Evolutionary conservation across 2,888 invertebrate genomes (phyloP), one percentile per base, ranked within the genome.

Genomic region (Bellardia pandia): DNA sequence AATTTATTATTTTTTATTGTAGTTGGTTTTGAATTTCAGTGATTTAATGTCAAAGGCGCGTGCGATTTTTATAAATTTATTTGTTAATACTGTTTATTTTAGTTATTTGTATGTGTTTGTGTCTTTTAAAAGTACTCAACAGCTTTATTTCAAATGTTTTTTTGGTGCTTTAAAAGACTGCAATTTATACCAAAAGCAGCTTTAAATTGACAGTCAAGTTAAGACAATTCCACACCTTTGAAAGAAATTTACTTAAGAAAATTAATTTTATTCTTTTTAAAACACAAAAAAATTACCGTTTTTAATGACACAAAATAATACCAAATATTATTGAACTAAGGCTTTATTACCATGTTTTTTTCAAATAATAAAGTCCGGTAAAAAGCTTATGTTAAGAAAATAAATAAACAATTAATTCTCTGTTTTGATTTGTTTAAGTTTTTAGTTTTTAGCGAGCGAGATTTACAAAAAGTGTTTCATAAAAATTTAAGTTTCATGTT

Each of bases 181-280:
- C 82, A 83, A 72, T 83, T 78, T 79, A 75, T 58, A 71, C 14
- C 45, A 72, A 86, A 83, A 86, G 60, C 82, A 16, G 66, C 74
- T 78, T 83, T 62, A 53, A n/a, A 69, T 64, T 78, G 78, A 78
- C 81, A 82, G 56, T 78, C 78, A 60, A 69, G 48, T 69, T 23
- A 72, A 80, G 40, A 64, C 68, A 86, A 74, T 78, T 78, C 68
- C 86, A 71, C 86, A 86, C 86, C 86, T 85, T 37, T 5, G 6
- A 64, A 71, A 72, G 64, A 80, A 45, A 60, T 37, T 68, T 1
- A 7, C 9, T 14, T 13, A 48, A 16, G 0, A 66, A 69, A 69
- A 71, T 53, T 9, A 23, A 64, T 6, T 30, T 4, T 60, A 6
- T 58, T 58, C 5, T 58, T 30, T 16, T 42, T 42, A 40, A 33